Evolutionary conservation across 2,113 vertebrate genomes (phyloP), one percentile per base, ranked within the genome.

Genomic region (Nannobrachium achirus): DNA sequence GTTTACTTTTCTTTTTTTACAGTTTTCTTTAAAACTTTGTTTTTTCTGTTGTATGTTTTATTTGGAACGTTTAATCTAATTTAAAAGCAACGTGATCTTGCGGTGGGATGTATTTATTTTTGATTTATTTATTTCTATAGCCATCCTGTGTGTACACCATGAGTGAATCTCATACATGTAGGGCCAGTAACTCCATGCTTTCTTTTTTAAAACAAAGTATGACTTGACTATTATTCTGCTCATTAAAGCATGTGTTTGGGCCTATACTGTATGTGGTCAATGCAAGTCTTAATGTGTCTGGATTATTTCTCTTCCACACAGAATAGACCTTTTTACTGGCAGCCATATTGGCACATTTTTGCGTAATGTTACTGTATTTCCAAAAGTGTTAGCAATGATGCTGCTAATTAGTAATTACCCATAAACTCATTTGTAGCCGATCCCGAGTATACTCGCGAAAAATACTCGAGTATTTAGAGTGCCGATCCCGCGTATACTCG

Each of bases 211-310:
- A 60, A 13, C 10, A 18, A 60, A 57, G 42, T 59, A 50, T 58
- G 55, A 63, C 25, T 69, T 62, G 15, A 70, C 78, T 72, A 66
- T 78, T 66, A 66, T 74, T 76, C 44, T 72, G 69, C 81, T 74
- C 40, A 88, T 84, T 86, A 89, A 90, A 91, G 93, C 91, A 93
- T 93, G 93, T 90, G 81, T 90, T 92, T 56, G 78, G 81, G 81
- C 85, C 86, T 82, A 33, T 33, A 33, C 25, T 33, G 81, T 71
- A 73, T 62, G 76, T 68, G 11, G 68, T 69, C 55, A 10, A 33
- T 64, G 75, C 80, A 74, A 91, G 64, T 73, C 60, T 74, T 70
- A 46, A 8, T 50, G 56, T 69, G 46, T 67, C 51, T 75, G 80
- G 64, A 39, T 78, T 63, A 25, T 33, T 33, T 88, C 46, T 71